phyloP scores from a whole-genome alignment of 2,797 vertebrate species.

The Coranthus polyacanthus region DNA sequence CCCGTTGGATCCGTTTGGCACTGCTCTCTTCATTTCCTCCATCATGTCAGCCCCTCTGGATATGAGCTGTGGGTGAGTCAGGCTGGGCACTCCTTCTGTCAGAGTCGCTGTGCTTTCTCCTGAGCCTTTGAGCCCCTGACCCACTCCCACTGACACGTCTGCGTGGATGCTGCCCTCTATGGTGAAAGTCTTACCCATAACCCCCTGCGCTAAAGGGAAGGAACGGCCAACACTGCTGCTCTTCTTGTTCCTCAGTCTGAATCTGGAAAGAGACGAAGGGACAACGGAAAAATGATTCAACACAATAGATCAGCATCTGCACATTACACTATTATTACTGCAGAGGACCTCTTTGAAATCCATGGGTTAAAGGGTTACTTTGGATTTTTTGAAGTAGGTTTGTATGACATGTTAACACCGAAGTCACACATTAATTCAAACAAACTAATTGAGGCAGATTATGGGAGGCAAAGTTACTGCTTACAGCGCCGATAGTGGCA shows the following conservation, averaged over 20 bases:
- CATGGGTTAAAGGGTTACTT: no score
- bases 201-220: slow-evolving; percentile 83
- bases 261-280: slow-evolving; percentile 76
- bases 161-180: slow-evolving; percentile 78
- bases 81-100: slow-evolving; percentile 80
- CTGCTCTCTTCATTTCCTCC: slow-evolving; percentile 88
- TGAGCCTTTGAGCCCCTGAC: slow-evolving; percentile 81
- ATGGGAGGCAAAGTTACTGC: no score
- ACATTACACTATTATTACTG: no score
- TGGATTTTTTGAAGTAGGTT: no score
- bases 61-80: slow-evolving; percentile 88
- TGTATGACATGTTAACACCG: no score
- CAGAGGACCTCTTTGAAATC: no score
- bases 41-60: slow-evolving; percentile 89
- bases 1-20: slow-evolving; percentile 84
- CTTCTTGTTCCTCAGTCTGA: slow-evolving; percentile 96
- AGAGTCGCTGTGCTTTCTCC: slow-evolving; percentile 75
- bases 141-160: slow-evolving; percentile 73
- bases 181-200: slow-evolving; percentile 88
- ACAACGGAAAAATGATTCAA: neutral
- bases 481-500: no score
- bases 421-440: no score
- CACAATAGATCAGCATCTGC: no score
- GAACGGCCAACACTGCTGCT: slow-evolving; percentile 88
- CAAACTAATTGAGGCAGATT: no score